phyloP scores from a whole-genome alignment of 30 jellyfish, hydroid and myxozoan genomes.

The Cassiopea xamachana region DNA sequence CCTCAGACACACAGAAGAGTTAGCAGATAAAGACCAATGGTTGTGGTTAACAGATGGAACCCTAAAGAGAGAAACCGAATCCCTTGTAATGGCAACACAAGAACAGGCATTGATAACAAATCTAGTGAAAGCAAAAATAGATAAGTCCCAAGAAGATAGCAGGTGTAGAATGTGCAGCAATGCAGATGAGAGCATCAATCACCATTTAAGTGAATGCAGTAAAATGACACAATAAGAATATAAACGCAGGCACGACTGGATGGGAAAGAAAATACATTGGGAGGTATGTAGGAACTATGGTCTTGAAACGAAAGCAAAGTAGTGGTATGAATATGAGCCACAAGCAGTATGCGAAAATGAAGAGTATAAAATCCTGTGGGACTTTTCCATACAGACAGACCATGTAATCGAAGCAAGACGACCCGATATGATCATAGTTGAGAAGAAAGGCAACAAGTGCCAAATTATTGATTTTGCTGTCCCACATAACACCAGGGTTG shows the following conservation, averaged over 20 bases:
- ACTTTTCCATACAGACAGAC: background rate
- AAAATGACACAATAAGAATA: background rate
- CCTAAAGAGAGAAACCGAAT: background rate
- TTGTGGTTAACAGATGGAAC: background rate
- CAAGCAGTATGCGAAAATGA: background rate
- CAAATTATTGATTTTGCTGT: background rate
- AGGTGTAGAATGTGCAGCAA: background rate
- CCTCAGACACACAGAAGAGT: background rate
- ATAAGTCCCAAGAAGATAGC: background rate
- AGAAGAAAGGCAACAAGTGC: background rate
- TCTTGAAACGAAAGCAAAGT: background rate
- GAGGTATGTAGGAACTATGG: background rate
- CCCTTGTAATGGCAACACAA: background rate
- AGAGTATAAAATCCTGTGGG: constrained; percentile 6
- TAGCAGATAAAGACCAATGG: background rate
- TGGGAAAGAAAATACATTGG: background rate
- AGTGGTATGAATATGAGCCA: background rate
- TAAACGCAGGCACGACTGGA: constrained; percentile 2
- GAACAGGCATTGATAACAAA: background rate
- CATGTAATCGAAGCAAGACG: background rate
- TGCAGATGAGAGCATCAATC: background rate
- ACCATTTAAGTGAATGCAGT: background rate
- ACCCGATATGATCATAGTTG: constrained; percentile 10
- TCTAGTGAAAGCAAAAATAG: constrained; percentile 4
- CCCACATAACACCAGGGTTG: background rate